Evolutionary conservation across 1,140 invertebrate species (phyloP), one percentile per base, ranked within the genome.

Genomic region (Phenacoccus solenopsis): DNA sequence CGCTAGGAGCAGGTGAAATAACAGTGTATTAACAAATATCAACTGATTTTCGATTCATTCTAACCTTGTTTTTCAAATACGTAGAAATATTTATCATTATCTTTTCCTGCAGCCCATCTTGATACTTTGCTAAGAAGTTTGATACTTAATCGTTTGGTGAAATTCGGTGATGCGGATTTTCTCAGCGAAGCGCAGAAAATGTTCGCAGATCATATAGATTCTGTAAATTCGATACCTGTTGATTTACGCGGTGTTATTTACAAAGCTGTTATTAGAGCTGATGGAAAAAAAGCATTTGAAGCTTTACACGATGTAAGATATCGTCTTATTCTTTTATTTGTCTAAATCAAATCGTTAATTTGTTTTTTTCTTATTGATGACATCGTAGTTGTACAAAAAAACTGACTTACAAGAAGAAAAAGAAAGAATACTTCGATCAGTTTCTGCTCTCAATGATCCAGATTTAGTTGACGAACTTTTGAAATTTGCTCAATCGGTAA

Each of bases 341-440:
- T 69, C 9, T n/a, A 3, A 25, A n/a, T 28, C 64, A 12, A 67
- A 67, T 9, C 16, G 28, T 28, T 28, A 9, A 64, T 30, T 67
- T 71, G n/a, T n/a, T n/a, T n/a, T n/a, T n/a, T n/a, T n/a, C n/a
- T n/a, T 70, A 67, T 71, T 49, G 22, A 73, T 71, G 68, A 70
- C 22, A 70, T 75, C 78, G 27, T 71, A 85, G 82, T 78, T 98
- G 67, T 96, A 95, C 78, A 84, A 89, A 72, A 85, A 89, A 38
- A 85, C 89, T 9, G 93, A 95, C 79, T 82, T 96, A 68, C 89
- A 93, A 72, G 95, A 98, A 79, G 94, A 98, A 77, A 95, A 95
- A 78, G 88, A 94, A 75, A 84, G 94, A 75, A 91, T 97, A 73
- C 85, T 90, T 24, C 80, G 89, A 56, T 85, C 90, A 0, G 82